Conservation (phyloP, 2,797 vertebrate genomes). For the Micromesistius poutassou region DNA sequence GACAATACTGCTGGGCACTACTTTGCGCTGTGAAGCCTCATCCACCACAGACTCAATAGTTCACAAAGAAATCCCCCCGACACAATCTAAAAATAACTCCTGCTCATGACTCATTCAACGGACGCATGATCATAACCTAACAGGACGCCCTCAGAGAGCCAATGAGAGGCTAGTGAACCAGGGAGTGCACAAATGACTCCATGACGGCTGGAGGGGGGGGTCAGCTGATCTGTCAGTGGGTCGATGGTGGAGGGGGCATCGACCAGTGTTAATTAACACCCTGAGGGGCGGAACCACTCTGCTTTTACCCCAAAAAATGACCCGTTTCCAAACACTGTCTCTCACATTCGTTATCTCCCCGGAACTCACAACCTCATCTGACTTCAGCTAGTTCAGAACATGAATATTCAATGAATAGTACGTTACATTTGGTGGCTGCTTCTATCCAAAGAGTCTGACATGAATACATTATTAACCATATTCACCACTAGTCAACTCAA, state of each 20-base stretch:
- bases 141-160: no score
- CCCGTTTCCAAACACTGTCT: constrained; percentile 14
- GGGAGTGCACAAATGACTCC: background rate
- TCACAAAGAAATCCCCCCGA: no score
- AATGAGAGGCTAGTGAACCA: background rate
- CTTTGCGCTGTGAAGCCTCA: no score
- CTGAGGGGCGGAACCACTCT: constrained; percentile 28
- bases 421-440: background rate
- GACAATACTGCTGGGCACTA: no score
- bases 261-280: constrained; percentile 73
- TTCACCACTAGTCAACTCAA: background rate
- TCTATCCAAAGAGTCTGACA: background rate
- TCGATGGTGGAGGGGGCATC: constrained; percentile 69
- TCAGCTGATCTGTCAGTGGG: no score
- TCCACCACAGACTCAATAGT: no score
- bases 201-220: no score
- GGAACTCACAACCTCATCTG: background rate
- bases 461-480: background rate
- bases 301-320: constrained; percentile 11
- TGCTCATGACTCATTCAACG: no score
- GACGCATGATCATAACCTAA: no score
- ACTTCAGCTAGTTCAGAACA: background rate
- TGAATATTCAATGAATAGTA: background rate
- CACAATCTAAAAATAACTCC: no score
- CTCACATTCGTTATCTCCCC: constrained; percentile 18